phyloP scores from a whole-genome alignment of 2,888 invertebrate species.

The Tetrapedia diversipes region DNA sequence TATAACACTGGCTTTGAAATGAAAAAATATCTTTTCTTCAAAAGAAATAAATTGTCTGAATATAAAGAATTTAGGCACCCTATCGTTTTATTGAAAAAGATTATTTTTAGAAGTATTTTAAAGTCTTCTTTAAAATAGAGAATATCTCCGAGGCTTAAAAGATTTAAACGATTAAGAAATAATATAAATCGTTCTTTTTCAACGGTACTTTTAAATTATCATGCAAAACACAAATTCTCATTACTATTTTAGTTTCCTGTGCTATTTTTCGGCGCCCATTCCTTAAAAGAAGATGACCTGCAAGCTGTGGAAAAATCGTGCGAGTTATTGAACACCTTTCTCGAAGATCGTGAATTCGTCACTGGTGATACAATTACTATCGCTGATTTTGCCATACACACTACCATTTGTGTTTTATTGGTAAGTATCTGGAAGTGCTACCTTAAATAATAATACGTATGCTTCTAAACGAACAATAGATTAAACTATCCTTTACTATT shows the following conservation, averaged over 20 bases:
- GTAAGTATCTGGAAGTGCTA: conserved; percentile 68
- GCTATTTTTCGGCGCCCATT: conserved; percentile 83
- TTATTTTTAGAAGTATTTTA: no score
- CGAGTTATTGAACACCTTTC: conserved; percentile 85
- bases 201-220: no score
- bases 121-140: no score
- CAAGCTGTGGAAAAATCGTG: conserved; percentile 85
- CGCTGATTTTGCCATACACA: conserved; percentile 87
- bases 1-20: no score
- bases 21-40: no score
- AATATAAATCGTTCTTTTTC: no score
- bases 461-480: not conserved
- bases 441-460: conserved; percentile 3
- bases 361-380: conserved; percentile 88
- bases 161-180: no score
- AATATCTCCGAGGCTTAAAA: no score
- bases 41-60: no score
- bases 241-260: conserved; percentile 85
- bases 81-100: no score
- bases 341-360: conserved; percentile 86
- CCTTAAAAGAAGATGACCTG: conserved; percentile 74
- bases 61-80: no score
- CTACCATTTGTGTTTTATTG: conserved; percentile 85
- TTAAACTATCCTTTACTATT: no score
- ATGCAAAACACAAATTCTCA: not conserved